Evolutionary conservation across 2,888 invertebrate species (phyloP).

Genomic region (Hololepta plana): DNA sequence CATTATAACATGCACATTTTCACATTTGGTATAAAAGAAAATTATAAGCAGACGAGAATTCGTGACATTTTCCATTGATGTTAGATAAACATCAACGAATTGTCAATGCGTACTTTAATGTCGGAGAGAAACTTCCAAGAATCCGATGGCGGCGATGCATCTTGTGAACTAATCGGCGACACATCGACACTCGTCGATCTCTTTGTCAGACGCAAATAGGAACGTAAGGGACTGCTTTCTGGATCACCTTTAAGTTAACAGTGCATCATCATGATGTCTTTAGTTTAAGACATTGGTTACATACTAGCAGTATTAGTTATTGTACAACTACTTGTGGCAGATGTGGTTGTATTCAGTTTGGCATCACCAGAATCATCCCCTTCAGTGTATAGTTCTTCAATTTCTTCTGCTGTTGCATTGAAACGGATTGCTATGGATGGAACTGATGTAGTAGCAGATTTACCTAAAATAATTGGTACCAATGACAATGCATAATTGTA

Average conservation of each 20-base stretch:
- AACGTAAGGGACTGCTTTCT: conserved; percentile 33
- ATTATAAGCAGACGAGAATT: conserved; percentile 3
- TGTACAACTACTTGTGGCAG: too few relatives aligned
- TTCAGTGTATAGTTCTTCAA: conserved; percentile 46
- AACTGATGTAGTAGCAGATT: conserved; percentile 26
- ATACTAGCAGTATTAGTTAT: too few relatives aligned
- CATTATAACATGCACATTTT: not conserved
- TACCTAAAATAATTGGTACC: too few relatives aligned
- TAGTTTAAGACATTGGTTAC: too few relatives aligned
- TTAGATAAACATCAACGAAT: conserved; percentile 1
- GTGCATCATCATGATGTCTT: not conserved
- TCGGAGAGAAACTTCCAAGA: conserved; percentile 57
- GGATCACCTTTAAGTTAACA: conserved; percentile 14
- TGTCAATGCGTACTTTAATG: conserved; percentile 29
- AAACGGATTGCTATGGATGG: conserved; percentile 46
- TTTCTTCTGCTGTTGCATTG: conserved; percentile 57
- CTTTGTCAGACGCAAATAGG: conserved; percentile 38
- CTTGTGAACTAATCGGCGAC: conserved; percentile 15
- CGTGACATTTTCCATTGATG: not conserved
- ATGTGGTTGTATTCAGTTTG: too few relatives aligned
- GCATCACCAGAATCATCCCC: too few relatives aligned
- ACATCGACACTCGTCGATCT: conserved; percentile 42
- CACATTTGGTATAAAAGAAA: conserved; percentile 1
- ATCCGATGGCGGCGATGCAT: conserved; percentile 36
- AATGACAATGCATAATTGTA: too few relatives aligned